Evolutionary conservation across 1,140 invertebrate genomes (phyloP), one percentile per base, ranked within the genome.

Genomic region (Ylistrum balloti): DNA sequence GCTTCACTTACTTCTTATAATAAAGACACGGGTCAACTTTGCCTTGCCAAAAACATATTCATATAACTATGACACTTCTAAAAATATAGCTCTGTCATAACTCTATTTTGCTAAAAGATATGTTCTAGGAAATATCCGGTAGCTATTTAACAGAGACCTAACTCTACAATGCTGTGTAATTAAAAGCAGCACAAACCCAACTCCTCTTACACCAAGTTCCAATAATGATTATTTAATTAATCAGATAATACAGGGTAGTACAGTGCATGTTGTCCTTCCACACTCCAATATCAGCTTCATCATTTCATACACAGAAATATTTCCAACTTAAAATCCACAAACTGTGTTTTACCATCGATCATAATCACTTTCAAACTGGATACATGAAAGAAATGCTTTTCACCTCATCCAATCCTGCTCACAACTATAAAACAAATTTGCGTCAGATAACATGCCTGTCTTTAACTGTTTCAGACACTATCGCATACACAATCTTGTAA

Each of bases 161-260:
- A n/a, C n/a, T n/a, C n/a, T n/a, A n/a, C n/a, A n/a, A n/a, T n/a
- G n/a, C n/a, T n/a, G n/a, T n/a, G n/a, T n/a, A n/a, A n/a, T n/a
- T n/a, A n/a, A n/a, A n/a, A n/a, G n/a, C 56, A 74, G 56, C n/a
- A 74, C 56, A 28, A 11, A 74, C 22, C 22, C n/a, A 28, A 74
- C 5, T 74, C 13, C n/a, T 74, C 56, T 28, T 74, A 74, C 22
- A 74, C 56, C 1, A 28, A 74, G 15, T 74, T 74, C 56, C 56
- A 74, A 74, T 74, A 74, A 74, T 74, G 56, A 74, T 74, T 74
- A 74, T 74, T 74, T 74, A 74, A 74, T 74, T 74, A 74, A 74
- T 74, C 56, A 74, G 56, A 74, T 74, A 74, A 74, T 74, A 74
- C 17, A 74, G n/a, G 56, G 22, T n/a, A 28, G 56, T 28, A 28